Base-by-base conservation (phyloP, 2,888 invertebrate genomes). In the Argyresthia albistria region DNA sequence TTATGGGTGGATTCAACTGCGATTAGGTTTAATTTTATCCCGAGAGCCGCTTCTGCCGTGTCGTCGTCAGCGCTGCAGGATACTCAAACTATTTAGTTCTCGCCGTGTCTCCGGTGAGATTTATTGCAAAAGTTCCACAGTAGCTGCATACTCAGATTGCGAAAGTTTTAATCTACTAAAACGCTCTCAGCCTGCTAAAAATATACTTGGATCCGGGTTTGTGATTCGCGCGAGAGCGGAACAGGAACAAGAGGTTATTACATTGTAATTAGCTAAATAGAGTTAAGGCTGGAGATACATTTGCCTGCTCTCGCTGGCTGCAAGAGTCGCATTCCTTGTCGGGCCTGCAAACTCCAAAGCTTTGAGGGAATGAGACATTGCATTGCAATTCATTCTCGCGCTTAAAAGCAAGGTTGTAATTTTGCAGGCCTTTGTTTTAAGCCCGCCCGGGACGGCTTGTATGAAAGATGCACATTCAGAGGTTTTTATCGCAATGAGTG, bases 391-490 rank as follows among this genome's bases (percentile, higher is more conserved):
- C 84, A 83, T 81, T 80, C 81, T 70, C 79, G 80, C 80, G 80
- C 81, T 84, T 84, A 81, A 84, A 86, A 86, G 82, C 78, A 78
- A 80, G 80, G 76, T 77, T 81, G 80, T 83, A 84, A 86, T 86
- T 83, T 83, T 70, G 71, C 79, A 78, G 75, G 76, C 80, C 84
- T 84, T 84, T 86, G 84, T 86, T 77, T 80, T 68, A 62, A 59
- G 55, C 63, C 67, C 66, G 60, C 25, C 60, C 58, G 55, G 70
- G 66, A 59, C 64, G 66, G 72, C 70, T 76, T 68, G 75, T 68
- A 66, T 76, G 71, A 80, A 82, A 82, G 82, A 82, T 83, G 83
- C 82, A 79, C 82, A 83, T 83, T 81, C 76, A 70, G 72, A 81
- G 78, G 74, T 77, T 80, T 80, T 83, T 81, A 80, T 75, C 73